Base-by-base conservation (phyloP, 2,113 vertebrate species). In the Aegithalos caudatus region DNA sequence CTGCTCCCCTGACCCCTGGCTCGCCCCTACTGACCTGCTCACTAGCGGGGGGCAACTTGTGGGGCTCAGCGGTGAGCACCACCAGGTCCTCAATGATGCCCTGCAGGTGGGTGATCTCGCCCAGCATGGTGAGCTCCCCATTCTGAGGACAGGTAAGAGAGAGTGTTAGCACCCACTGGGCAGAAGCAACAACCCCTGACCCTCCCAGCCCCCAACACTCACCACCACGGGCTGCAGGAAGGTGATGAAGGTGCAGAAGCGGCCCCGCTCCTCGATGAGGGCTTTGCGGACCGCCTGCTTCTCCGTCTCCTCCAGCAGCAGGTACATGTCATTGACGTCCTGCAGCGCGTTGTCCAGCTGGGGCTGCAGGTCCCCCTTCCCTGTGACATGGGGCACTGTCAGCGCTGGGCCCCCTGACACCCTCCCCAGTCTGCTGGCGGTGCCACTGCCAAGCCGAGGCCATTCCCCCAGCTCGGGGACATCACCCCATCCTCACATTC, bases 281-380 rank as follows among this genome's bases (percentile, higher is more conserved):
- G 99, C 99, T 79, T 99, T 98, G 96, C 99, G 99, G 58, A 99
- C 99, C 0, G 99, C 99, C 98, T 99, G 99, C 96, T 99, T 99
- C 98, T 99, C 99, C 0, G 99, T 99, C 97, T 99, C 99, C 97
- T 99, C 99, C 98, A 99, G 98, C 73, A 99, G 97, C 94, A 99
- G 97, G 96, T 99, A 99, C 98, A 99, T 98, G 97, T 99, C 99
- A 0, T 98, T 99, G 92, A 99, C 99, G 0, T 99, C 99, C 97
- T 99, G 99, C 95, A 99, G 99, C 3, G 99, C 99, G 0, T 98
- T 99, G 98, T 99, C 99, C 98, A 99, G 98, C 98, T 99, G 99
- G 10, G 99, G 99, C 96, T 99, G 99, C 94, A 99, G 96, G 90
- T 99, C 99, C 27, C 99, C 99, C 92, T 99, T 98, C 83, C 99